Evolutionary conservation across 37 sponge, comb jelly and placozoan genomes (phyloP), one percentile per base, ranked within the genome.

Genomic region (Diacarnus erythraeanus): DNA sequence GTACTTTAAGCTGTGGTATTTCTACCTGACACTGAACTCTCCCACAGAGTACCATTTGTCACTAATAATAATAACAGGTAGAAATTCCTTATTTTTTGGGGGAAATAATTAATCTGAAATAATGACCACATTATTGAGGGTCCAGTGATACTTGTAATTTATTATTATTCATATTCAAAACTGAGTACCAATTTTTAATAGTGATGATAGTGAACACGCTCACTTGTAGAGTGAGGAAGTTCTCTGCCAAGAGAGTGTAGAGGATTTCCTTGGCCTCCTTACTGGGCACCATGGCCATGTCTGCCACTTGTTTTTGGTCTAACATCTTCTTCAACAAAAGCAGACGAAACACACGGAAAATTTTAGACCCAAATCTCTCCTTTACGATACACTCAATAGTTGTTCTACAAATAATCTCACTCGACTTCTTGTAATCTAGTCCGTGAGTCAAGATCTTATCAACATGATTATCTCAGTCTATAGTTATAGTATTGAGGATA

Each of bases 231-330:
- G 79, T 84, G 39, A 94, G 74, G 54, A 89, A 94, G 80, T 94
- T 89, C 86, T 94, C 92, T 0, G 92, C 87, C 37, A 94, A 47
- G 3, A 97, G 78, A 3, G 89, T 81, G 84, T 97, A 97, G 51
- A 97, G 85, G n/a, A 97, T 83, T 73, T 94, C 97, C 81, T 93
- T 91, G 40, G 92, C 94, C 37, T 97, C 95, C 56, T 94, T 93
- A 60, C 85, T 84, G 0, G 97, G 97, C 6, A 97, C 71, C 84
- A 97, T 86, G 54, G 97, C 97, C 82, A 94, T 60, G 56, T 97
- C 97, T 36, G 92, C 80, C 21, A 94, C 92, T 61, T 94, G 95
- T 65, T 91, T 88, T 83, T 94, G 93, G 65, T 94, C 95, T 20
- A 94, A 74, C 57, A 80, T 64, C 69, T 78, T 80, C 95, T 91